phyloP scores from a whole-genome alignment of 1,140 invertebrate species.

The Drosophila trapezifrons region DNA sequence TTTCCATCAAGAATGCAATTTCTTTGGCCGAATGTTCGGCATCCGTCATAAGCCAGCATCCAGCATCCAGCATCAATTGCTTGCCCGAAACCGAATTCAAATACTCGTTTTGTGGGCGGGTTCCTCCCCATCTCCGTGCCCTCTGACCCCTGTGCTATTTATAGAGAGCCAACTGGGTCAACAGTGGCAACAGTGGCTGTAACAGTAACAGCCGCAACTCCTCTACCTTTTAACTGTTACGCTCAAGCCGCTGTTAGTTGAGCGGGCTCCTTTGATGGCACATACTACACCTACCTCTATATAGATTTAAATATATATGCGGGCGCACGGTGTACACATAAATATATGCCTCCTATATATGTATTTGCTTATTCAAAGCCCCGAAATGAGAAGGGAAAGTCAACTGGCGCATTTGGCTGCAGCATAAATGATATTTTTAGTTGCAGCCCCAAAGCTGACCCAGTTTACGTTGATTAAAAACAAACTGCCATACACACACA shows the following conservation, averaged over 20 bases:
- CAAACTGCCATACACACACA: slow-evolving; percentile 69
- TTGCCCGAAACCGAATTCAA: slow-evolving; percentile 32
- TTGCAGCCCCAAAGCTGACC: slow-evolving; percentile 77
- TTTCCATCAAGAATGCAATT: slow-evolving; percentile 28
- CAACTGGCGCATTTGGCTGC: slow-evolving; percentile 55
- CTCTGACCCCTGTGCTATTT: slow-evolving; percentile 60
- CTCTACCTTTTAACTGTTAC: slow-evolving; percentile 39
- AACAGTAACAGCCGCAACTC: slow-evolving; percentile 43
- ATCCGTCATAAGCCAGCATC: slow-evolving; percentile 49
- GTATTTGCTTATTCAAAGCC: slow-evolving; percentile 47
- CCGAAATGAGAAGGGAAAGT: slow-evolving; percentile 60
- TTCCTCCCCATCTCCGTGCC: background rate
- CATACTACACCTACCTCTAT: slow-evolving; percentile 16
- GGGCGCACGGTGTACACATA: slow-evolving; percentile 8
- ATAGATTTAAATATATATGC: slow-evolving; percentile 2
- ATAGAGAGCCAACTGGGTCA: slow-evolving; percentile 73
- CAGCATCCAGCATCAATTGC: slow-evolving; percentile 47
- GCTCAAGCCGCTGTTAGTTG: slow-evolving; percentile 54
- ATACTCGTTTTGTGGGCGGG: slow-evolving; percentile 28
- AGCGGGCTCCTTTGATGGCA: slow-evolving; percentile 3
- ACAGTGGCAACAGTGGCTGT: slow-evolving; percentile 50
- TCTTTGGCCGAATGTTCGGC: slow-evolving; percentile 32
- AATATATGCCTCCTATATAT: slow-evolving; percentile 33
- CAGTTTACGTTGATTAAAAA: slow-evolving; percentile 81
- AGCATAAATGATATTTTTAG: slow-evolving; percentile 82